Evolutionary conservation across 2,113 vertebrate species (phyloP), one percentile per base, ranked within the genome.

Genomic region (Nothocercus nigrocapillus): DNA sequence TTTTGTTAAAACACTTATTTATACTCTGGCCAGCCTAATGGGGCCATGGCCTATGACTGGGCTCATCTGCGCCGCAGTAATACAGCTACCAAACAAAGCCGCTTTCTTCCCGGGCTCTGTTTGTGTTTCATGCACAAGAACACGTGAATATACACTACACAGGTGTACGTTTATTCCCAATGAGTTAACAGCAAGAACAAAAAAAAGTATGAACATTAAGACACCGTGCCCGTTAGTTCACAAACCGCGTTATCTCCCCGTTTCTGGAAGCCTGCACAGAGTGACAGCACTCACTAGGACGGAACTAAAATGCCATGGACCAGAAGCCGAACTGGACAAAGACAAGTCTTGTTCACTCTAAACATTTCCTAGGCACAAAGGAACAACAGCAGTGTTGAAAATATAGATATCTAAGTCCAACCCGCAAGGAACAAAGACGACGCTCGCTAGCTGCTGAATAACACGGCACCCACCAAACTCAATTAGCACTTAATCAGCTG

Each of bases 1-100:
- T 88, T 92, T 94, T 85, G 88, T 87, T 73, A 79, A 87, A 94
- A 79, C 51, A 85, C 69, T 75, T 95, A 93, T 68, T 96, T 94
- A 84, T 84, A 90, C 74, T 73, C 85, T 89, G 81, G 40, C 81
- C 75, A 92, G 83, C 40, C 54, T 85, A 92, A 93, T 17, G 49
- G 77, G 81, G 62, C 85, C 59, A 64, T 8, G 49, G 81, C 63
- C 79, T 80, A 72, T 38, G 69, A 51, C 69, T 67, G 38, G 63
- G 58, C 81, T 79, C 54, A 11, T 1, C 61, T 14, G 66, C 47
- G 38, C 70, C 34, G 30, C 81, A 79, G 19, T 44, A 79, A 87
- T n/a, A 77, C 69, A 77, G 54, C 82, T 42, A 89, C 32, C 25
- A 45, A 82, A 40, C 47, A 24, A 5, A 1, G 3, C 1, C 18